These are phyloP conservation scores for Heliocidaris tuberculata DNA, from an alignment of 35 echinoderm and acorn worm genomes.

Conservation along the genomic window DNA sequence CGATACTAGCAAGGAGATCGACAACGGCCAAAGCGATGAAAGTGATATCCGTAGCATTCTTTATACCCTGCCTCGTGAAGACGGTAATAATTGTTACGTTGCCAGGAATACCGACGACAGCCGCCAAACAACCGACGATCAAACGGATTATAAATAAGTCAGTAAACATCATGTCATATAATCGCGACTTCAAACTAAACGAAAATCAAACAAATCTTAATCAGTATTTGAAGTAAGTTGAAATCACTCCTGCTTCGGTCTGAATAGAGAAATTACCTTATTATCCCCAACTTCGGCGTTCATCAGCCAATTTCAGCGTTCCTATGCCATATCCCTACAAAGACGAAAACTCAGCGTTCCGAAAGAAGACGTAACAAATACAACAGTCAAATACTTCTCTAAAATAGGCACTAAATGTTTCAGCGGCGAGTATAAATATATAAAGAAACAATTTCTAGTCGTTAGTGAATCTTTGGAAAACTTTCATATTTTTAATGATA, in stretches of 20 bases:
- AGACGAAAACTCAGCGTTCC: too few species aligned
- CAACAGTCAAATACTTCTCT: too few species aligned
- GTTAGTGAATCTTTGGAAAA: too few species aligned
- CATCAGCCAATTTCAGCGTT: too few species aligned
- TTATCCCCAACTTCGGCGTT: too few species aligned
- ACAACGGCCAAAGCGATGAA: slow-evolving; percentile 40
- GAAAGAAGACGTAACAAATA: too few species aligned
- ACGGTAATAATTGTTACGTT: background rate
- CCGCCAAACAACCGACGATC: background rate
- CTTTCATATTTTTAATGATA: too few species aligned
- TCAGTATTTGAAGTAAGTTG: background rate
- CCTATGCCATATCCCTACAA: too few species aligned
- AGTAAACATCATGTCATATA: background rate
- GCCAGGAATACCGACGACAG: background rate
- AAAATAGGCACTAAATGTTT: too few species aligned
- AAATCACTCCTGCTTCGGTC: background rate
- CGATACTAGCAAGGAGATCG: slow-evolving; percentile 2
- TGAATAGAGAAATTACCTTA: too few species aligned
- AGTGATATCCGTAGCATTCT: slow-evolving; percentile 28
- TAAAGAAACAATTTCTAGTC: too few species aligned
- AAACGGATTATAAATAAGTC: background rate
- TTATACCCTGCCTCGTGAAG: background rate
- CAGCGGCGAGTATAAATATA: too few species aligned
- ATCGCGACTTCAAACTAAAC: background rate
- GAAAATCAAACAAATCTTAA: background rate